Base-by-base conservation (phyloP, 2,113 vertebrate species). In the Stegostoma tigrinum region DNA sequence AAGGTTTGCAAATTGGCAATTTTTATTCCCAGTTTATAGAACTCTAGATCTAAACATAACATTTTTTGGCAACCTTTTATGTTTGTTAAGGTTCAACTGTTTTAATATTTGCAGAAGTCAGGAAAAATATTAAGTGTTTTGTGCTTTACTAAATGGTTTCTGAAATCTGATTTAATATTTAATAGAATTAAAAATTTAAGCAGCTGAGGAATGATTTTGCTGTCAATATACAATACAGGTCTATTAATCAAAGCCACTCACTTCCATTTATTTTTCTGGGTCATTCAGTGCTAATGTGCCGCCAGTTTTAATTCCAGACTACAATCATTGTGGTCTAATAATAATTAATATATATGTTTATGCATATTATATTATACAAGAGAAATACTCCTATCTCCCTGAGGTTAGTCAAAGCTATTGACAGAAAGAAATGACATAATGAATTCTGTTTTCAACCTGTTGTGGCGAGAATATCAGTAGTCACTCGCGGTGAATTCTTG, bases 1-100 rank as follows among this genome's bases (percentile, higher is more conserved):
- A 70, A 95, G 93, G 42, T 95, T 70, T 94, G 93, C 23, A 70
- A 70, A 94, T 94, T 95, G 64, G 66, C 93, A 95, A 72, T 70
- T 95, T 70, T 12, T 95, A 70, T 48, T 30, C 68, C 91, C 66
- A 68, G 91, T 68, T 94, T 67, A 68, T 48, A 30, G 93, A 95
- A 68, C 8, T 72, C 64, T 95, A 38, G 93, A 72, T 95, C n/a
- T 38, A 45, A 70, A 38, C n/a, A 30, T 48, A 70, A 67, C 12
- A 70, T 95, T 95, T 68, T 15, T 48, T 72, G 67, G 67, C 67
- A 94, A 67, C n/a, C 23, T 21, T 19, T 94, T 68, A 66, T 72
- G 42, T 95, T 70, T 91, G n/a, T 66, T 19, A 38, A 38, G 30
- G 38, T 93, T 93, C 89, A 38, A 38, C 34, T 67, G 89, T 93